Evolutionary conservation across 2,113 vertebrate genomes (phyloP).

Genomic region (Osmerus mordax): DNA sequence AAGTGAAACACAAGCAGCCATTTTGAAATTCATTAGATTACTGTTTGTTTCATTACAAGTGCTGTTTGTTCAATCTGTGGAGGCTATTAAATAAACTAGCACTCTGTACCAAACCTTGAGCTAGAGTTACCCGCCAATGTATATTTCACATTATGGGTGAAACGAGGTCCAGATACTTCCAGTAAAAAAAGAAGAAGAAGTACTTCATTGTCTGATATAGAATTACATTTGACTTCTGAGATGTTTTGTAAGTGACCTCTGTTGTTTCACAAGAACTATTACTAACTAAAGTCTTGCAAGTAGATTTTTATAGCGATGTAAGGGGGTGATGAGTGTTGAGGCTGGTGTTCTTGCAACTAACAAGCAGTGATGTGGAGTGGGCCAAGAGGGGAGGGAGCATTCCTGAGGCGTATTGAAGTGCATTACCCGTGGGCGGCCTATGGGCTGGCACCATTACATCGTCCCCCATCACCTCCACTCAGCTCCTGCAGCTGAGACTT

Average conservation of each 20-base stretch:
- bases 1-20: constrained; percentile 23
- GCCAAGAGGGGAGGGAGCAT: constrained; percentile 35
- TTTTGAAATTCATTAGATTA: constrained; percentile 34
- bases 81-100: no score
- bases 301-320: constrained; percentile 30
- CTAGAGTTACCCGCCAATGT: no score
- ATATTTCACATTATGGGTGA: no score
- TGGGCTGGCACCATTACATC: constrained; percentile 45
- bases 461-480: constrained; percentile 62
- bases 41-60: no score
- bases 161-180: no score
- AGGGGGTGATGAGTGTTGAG: constrained; percentile 33
- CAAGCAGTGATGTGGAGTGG: constrained; percentile 9
- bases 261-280: no score
- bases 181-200: no score
- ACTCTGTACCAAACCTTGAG: no score
- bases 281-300: background rate
- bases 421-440: constrained; percentile 55
- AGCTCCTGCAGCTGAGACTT: constrained; percentile 58
- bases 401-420: constrained; percentile 48
- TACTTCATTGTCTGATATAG: no score
- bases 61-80: no score
- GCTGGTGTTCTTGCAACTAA: background rate
- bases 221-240: no score
- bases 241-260: no score